phyloP scores from a whole-genome alignment of 2,113 vertebrate species.

The Leptobrachium ailaonicum region DNA sequence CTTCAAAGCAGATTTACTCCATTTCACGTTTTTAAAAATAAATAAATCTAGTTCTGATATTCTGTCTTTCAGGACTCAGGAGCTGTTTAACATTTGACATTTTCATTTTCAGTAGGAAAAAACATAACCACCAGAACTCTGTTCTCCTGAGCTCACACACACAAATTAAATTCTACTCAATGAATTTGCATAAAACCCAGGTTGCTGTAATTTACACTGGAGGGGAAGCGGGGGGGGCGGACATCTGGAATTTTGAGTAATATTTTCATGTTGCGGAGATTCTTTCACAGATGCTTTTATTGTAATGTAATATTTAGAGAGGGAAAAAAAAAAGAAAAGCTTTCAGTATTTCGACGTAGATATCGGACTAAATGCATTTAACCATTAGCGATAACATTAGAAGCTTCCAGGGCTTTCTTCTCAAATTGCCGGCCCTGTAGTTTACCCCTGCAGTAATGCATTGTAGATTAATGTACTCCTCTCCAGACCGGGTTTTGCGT shows the following conservation, averaged over 20 bases:
- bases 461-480: neutral
- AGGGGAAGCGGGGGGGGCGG: no score
- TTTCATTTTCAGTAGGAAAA: no score
- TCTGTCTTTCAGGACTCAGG: no score
- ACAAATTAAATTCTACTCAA: no score
- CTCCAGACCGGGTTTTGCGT: neutral
- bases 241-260: neutral
- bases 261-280: neutral
- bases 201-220: no score
- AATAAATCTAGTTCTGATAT: no score
- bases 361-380: neutral
- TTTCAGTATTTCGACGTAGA: neutral
- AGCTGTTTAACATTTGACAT: no score
- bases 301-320: neutral
- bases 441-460: neutral
- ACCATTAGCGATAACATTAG: neutral
- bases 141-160: no score
- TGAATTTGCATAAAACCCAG: no score
- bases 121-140: no score
- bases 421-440: neutral
- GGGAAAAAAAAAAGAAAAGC: neutral
- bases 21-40: no score
- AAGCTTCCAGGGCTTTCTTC: neutral
- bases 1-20: no score
- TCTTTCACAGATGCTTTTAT: neutral